Evolutionary conservation across 2,797 vertebrate species (phyloP).

Genomic region (Margarornis squamiger): DNA sequence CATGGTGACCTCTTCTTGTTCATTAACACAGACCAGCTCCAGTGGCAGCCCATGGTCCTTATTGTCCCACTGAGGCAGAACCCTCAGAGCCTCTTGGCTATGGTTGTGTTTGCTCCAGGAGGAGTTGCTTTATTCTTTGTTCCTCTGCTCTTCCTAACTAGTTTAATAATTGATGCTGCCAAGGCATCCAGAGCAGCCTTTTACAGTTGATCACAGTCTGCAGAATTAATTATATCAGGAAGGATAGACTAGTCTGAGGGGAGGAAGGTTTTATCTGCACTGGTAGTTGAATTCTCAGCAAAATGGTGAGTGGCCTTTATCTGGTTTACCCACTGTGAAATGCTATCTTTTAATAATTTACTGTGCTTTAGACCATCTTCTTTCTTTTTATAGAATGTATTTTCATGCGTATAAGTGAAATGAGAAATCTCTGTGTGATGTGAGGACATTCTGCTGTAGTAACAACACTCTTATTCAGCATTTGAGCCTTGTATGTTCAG

Average conservation of each 20-base stretch:
- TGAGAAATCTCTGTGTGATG: neutral
- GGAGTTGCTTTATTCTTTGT: neutral
- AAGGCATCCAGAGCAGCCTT: neutral
- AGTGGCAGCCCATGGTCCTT: neutral
- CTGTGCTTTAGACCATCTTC: conserved; percentile 5
- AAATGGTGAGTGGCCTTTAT: neutral
- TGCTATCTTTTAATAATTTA: conserved; percentile 41
- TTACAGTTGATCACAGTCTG: conserved; percentile 10
- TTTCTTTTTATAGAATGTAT: neutral
- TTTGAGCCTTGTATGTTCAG: neutral
- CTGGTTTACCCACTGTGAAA: conserved; percentile 2
- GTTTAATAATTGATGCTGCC: conserved; percentile 20
- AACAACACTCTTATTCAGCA: neutral
- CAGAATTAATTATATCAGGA: conserved; percentile 13
- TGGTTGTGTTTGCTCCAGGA: neutral
- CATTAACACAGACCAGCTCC: neutral
- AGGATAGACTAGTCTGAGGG: neutral
- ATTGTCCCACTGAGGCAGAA: neutral
- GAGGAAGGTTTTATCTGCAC: conserved; percentile 28
- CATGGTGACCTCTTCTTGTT: neutral
- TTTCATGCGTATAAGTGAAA: conserved; percentile 18
- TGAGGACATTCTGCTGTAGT: conserved; percentile 6
- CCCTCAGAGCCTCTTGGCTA: neutral
- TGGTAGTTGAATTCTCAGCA: conserved; percentile 12
- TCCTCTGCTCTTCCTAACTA: neutral